These are phyloP conservation scores for Hypotaenidia okinawae DNA, from an alignment of 2,797 vertebrate species.

Conservation along the genomic window DNA sequence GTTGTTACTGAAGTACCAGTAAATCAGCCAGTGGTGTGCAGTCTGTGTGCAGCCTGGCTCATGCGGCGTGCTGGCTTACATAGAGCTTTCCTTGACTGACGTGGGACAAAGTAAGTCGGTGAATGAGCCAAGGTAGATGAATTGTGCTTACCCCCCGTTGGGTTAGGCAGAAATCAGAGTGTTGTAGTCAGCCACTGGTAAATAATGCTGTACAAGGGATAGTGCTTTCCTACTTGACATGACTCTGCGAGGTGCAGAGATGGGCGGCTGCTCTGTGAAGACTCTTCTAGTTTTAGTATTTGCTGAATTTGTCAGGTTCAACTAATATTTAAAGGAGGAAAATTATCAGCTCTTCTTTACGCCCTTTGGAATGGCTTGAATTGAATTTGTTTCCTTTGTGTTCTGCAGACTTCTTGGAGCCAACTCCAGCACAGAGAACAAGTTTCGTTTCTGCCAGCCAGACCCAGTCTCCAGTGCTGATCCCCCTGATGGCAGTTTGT, in stretches of 20 bases:
- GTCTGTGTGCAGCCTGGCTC: background rate
- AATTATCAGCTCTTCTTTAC: background rate
- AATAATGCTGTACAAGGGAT: background rate
- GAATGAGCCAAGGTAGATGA: background rate
- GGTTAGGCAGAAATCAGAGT: background rate
- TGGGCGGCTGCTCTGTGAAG: background rate
- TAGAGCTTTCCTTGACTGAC: background rate
- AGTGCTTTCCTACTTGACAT: background rate
- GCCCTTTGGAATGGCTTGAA: background rate
- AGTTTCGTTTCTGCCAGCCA: slow-evolving; percentile 24
- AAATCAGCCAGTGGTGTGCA: background rate
- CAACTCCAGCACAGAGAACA: background rate
- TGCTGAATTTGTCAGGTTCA: background rate
- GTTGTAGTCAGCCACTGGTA: background rate
- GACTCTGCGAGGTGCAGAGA: background rate
- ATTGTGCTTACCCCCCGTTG: background rate
- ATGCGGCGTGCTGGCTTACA: background rate
- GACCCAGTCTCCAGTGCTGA: slow-evolving; percentile 66
- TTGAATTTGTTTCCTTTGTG: slow-evolving; percentile 17
- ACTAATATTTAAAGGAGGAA: background rate
- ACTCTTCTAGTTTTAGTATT: background rate
- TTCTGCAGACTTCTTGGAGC: slow-evolving; percentile 44
- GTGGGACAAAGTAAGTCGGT: background rate
- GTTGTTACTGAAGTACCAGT: background rate
- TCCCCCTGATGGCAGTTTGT: slow-evolving; percentile 86